Percentiles rank a stretch among this genome's conserved stretches.
Evolutionary conservation across 2,113 vertebrate species (phyloP).

Genomic region (Puma concolor): DNA sequence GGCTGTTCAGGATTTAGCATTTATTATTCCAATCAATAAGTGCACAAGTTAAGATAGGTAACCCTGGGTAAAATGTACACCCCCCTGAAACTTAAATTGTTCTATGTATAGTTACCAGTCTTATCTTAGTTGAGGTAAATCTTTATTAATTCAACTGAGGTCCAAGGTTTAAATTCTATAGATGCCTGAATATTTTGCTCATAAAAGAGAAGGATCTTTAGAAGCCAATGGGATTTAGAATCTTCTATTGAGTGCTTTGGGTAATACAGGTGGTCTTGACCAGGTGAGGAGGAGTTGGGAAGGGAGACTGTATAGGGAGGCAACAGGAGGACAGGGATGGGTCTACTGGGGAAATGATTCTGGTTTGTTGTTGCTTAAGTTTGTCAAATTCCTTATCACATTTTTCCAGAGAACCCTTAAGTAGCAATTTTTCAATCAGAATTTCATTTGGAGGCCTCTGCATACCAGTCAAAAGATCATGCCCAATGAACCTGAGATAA

Average conservation of each 20-base stretch:
- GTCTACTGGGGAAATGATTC: neutral
- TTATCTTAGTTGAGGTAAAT: neutral
- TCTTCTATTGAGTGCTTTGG: neutral
- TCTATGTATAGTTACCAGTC: neutral
- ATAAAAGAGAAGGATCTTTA: neutral
- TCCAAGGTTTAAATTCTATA: neutral
- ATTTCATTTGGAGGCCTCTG: neutral
- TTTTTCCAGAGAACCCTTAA: neutral
- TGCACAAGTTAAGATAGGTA: neutral
- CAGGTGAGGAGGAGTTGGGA: neutral
- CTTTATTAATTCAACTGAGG: neutral
- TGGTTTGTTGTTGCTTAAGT: neutral
- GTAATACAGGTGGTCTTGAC: neutral
- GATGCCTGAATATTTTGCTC: neutral
- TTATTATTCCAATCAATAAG: neutral
- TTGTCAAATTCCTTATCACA: neutral
- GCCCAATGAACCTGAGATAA: neutral
- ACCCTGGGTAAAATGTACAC: neutral
- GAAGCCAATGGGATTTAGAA: neutral
- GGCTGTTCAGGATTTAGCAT: neutral
- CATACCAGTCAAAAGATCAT: neutral
- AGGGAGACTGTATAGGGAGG: neutral
- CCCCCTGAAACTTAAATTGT: neutral
- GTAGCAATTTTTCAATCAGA: neutral
- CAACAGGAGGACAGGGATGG: neutral